Conservation (phyloP, 2,797 vertebrate genomes). For the Gallinago solitaria region DNA sequence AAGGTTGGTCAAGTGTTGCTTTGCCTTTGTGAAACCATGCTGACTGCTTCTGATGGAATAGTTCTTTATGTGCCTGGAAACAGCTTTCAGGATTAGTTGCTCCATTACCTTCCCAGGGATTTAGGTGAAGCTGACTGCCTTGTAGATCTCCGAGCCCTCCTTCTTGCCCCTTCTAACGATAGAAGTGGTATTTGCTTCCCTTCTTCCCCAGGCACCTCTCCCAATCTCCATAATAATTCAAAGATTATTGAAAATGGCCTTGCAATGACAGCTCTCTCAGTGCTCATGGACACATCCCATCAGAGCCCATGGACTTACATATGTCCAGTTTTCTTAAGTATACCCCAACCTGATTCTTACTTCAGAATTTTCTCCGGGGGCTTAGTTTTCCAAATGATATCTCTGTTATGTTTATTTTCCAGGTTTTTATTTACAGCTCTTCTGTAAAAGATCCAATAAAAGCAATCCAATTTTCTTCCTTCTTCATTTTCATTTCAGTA, state of each 20-base stretch:
- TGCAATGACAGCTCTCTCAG: neutral
- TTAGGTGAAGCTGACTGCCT: neutral
- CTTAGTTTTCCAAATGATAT: neutral
- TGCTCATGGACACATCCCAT: accelerated
- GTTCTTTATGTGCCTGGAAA: neutral
- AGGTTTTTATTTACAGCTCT: neutral
- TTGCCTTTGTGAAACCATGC: neutral
- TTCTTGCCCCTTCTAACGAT: neutral
- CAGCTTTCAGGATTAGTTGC: neutral
- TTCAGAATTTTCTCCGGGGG: neutral
- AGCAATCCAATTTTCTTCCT: neutral
- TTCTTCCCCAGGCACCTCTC: neutral
- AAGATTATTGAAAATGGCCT: neutral
- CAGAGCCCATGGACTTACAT: neutral
- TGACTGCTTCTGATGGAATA: neutral
- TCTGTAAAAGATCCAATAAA: neutral
- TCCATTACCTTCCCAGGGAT: neutral
- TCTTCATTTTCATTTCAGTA: neutral
- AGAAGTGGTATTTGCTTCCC: neutral
- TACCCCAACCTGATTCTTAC: neutral
- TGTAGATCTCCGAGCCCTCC: neutral
- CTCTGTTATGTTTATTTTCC: neutral
- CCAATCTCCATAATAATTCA: neutral
- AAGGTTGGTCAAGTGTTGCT: neutral
- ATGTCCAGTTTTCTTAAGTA: neutral